Percentiles rank a stretch among this genome's conserved stretches.
Conservation (phyloP, 1,140 invertebrate species). For the Ceratosolen fusciceps region DNA sequence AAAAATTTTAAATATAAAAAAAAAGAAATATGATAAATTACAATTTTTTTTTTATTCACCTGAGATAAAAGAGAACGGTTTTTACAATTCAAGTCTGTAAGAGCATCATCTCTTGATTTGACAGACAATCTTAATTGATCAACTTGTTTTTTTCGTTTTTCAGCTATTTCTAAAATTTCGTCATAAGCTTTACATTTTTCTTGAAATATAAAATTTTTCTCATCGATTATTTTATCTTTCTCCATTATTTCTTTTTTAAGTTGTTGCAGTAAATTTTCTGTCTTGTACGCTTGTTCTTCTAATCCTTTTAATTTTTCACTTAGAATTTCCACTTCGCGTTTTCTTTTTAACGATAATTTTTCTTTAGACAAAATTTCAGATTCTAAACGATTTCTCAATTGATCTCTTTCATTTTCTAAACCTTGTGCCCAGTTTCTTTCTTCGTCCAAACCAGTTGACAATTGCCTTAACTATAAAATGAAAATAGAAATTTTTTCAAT, state of each 20-base stretch:
- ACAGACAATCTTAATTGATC: constrained; percentile 63
- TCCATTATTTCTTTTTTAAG: constrained; percentile 62
- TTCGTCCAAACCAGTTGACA: constrained; percentile 62
- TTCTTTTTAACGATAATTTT: constrained; percentile 56
- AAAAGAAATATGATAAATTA: no score
- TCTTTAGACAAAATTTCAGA: constrained; percentile 57
- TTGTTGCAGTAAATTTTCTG: constrained; percentile 60
- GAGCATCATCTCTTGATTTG: constrained; percentile 65
- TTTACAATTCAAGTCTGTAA: constrained; percentile 67
- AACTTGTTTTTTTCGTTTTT: constrained; percentile 68
- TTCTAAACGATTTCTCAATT: constrained; percentile 60
- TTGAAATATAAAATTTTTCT: constrained; percentile 61
- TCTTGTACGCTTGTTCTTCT: constrained; percentile 66
- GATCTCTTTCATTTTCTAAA: constrained; percentile 64
- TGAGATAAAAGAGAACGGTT: constrained; percentile 64
- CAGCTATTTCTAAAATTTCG: constrained; percentile 58
- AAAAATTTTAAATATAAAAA: not conserved
- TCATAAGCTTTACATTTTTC: constrained; percentile 63
- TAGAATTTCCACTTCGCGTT: constrained; percentile 58
- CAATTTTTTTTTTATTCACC: constrained; percentile 52
- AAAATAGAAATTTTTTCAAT: no score
- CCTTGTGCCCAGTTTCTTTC: constrained; percentile 66
- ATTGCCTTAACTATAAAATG: constrained; percentile 62
- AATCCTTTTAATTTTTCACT: constrained; percentile 64
- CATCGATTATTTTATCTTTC: constrained; percentile 63